Conservation (phyloP, 2,113 vertebrate species). For the Pelmatolapia mariae region DNA sequence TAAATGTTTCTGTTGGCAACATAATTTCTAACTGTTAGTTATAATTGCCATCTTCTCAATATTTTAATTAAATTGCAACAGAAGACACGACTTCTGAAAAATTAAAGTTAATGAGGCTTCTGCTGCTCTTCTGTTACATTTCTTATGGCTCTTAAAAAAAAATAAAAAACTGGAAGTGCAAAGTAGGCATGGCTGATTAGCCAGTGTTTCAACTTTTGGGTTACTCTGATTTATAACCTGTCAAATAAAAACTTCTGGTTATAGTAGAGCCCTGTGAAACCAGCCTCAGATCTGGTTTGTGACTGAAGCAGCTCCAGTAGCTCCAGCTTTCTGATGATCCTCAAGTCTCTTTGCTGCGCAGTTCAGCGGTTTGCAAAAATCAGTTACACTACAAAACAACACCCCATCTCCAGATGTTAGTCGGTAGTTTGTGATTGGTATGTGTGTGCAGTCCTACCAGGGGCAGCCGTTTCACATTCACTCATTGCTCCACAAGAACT, state of each 20-base stretch:
- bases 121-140: not conserved
- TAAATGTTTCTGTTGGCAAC: not conserved
- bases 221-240: not conserved
- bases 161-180: not conserved
- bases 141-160: not conserved
- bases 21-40: not conserved
- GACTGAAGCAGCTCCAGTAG: not conserved
- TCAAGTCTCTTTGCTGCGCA: not conserved
- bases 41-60: not conserved
- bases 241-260: not conserved
- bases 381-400: not conserved
- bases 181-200: rapidly evolving
- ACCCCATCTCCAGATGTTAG: not conserved
- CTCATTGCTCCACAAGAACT: not conserved
- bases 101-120: not conserved
- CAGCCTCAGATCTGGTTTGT: not conserved
- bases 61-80: not conserved
- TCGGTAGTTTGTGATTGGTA: rapidly evolving
- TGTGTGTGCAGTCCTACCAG: not conserved
- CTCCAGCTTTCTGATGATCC: not conserved
- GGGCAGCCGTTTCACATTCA: not conserved
- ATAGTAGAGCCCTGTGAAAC: not conserved
- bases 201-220: not conserved
- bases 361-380: not conserved
- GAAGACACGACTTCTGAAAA: not conserved